These are phyloP conservation scores for Aulostomus chinensis DNA, from an alignment of 2,797 vertebrate species.

Conservation along the genomic window DNA sequence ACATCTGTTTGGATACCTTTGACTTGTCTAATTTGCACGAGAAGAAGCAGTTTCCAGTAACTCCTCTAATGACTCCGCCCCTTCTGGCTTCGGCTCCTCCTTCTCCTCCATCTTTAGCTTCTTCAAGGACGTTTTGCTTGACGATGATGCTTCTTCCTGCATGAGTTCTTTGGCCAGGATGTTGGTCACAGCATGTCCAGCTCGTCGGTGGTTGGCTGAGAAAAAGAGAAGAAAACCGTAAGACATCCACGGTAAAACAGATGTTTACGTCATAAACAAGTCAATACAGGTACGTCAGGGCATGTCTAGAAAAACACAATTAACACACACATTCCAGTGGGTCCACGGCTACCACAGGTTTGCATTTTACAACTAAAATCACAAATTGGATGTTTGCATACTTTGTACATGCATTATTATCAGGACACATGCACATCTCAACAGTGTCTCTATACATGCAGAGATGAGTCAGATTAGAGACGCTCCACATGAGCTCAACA, in stretches of 20 bases:
- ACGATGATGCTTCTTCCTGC: conserved; percentile 78
- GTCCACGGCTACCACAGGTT: not conserved
- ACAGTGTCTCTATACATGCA: conserved; percentile 1
- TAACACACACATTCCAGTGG: not conserved
- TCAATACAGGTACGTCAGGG: conserved; percentile 20
- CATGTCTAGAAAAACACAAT: conserved; percentile 20
- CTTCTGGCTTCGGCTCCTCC: conserved; percentile 55
- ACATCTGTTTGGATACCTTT: conserved; percentile 15
- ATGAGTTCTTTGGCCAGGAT: conserved; percentile 88
- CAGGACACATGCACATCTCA: not conserved
- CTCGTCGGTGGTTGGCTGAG: conserved; percentile 86
- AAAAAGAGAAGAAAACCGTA: conserved; percentile 16
- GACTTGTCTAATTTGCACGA: conserved; percentile 67
- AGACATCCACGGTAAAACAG: not conserved
- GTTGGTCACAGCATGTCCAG: conserved; percentile 87
- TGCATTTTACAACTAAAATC: conserved; percentile 10
- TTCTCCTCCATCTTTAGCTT: conserved; percentile 43
- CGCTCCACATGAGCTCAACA: conserved; percentile 6
- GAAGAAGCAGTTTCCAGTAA: conserved; percentile 63
- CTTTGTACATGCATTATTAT: conserved; percentile 1
- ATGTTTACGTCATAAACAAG: not conserved
- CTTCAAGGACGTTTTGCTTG: conserved; percentile 32
- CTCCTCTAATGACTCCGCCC: conserved; percentile 74
- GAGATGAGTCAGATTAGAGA: conserved; percentile 50
- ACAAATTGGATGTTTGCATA: conserved; percentile 11